Base-by-base conservation (phyloP, 2,797 vertebrate species). In the Anas bernieri region DNA sequence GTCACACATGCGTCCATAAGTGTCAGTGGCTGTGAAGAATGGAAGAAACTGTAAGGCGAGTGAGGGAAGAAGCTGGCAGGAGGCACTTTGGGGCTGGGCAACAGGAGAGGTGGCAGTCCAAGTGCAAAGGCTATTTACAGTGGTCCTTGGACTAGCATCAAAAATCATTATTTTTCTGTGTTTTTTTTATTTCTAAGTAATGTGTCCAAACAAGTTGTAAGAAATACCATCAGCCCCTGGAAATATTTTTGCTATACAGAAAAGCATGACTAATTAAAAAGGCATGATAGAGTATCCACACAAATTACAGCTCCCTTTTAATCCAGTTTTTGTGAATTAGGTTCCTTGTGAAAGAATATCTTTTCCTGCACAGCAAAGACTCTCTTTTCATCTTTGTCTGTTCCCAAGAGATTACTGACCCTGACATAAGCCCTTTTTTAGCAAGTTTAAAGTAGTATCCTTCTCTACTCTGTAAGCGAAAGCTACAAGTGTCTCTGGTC, bases 231-330 rank as follows among this genome's bases (percentile, higher is more conserved):
- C 31, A 48, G 45, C 13, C 48, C 21, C 18, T 70, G n/a, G 30
- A 66, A 25, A 2, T n/a, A 70, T 67, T 90, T 73, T 59, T 81
- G 28, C 31, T 20, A 12, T 30, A 43, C 7, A 72, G 50, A n/a
- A 58, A 72, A 46, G 84, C 10, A 11, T 52, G 28, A 41, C 59
- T 50, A 6, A 39, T 56, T 50, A 28, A 78, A 66, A 39, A 33
- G 35, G 12, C 11, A 2, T 56, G 67, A 30, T 0, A 0, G 33
- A 72, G 48, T 58, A 62, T 20, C 10, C 33, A 43, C 0, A 1
- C 12, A 45, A 70, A 63, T 79, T 66, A 56, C 16, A 66, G 30
- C 25, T 83, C 41, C 46, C 14, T 83, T 83, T 67, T 59, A 73
- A 73, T 77, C 20, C 17, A 15, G 4, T 48, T 59, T 90, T 62